phyloP scores from a whole-genome alignment of 2,888 invertebrate species.

The Netelia fuscicornis region DNA sequence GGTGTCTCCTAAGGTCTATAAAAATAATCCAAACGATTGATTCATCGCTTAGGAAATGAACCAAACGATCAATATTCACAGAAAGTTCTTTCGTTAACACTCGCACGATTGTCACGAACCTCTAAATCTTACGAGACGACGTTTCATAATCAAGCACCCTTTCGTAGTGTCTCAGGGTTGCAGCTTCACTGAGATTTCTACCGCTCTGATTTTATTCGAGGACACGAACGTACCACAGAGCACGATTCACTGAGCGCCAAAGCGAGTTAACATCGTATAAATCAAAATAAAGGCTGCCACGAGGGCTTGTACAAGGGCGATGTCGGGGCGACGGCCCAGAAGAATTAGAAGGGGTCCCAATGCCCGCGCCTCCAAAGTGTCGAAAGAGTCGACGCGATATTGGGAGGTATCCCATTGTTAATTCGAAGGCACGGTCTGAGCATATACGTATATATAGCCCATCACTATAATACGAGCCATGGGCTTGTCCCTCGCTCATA shows the following conservation, averaged over 20 bases:
- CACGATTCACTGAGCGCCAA: conserved; percentile 78
- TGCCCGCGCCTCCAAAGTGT: conserved; percentile 53
- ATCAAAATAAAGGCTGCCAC: conserved; percentile 83
- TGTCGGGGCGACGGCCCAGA: conserved; percentile 78
- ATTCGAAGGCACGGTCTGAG: conserved; percentile 33
- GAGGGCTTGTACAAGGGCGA: conserved; percentile 67
- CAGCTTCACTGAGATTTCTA: not conserved
- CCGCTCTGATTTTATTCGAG: conserved; percentile 70
- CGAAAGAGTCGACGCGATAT: conserved; percentile 81
- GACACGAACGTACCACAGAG: conserved; percentile 73
- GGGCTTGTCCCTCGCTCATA: not conserved
- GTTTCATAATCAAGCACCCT: not conserved
- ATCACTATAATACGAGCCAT: conserved; percentile 7
- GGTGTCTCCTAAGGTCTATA: too few species aligned
- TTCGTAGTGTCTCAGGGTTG: conserved; percentile 7
- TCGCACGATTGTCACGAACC: not conserved
- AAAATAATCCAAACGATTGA: too few species aligned
- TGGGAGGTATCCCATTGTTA: conserved; percentile 56
- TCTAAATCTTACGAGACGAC: not conserved
- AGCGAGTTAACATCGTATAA: conserved; percentile 84
- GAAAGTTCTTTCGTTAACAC: too few species aligned
- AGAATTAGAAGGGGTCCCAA: conserved; percentile 75
- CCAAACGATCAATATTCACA: too few species aligned
- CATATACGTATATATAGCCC: conserved; percentile 1
- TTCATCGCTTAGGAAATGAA: too few species aligned